These are phyloP conservation scores for Xenops minutus DNA, from an alignment of 2,797 vertebrate species.

Conservation along the genomic window DNA sequence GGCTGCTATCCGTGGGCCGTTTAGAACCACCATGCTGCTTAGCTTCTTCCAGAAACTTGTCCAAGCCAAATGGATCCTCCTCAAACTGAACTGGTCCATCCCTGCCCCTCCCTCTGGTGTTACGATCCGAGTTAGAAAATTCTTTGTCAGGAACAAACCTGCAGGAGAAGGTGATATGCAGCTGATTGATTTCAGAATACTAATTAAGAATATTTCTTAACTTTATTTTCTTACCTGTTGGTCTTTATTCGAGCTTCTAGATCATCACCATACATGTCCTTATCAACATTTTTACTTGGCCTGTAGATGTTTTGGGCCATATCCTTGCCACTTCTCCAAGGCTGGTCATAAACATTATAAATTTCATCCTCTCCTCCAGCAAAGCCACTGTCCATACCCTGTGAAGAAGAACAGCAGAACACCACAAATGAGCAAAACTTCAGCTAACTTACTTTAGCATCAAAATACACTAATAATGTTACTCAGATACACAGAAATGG, in stretches of 20 bases:
- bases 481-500: not conserved
- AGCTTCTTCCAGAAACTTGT: constrained; percentile 98
- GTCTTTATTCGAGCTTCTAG: constrained; percentile 89
- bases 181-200: not conserved
- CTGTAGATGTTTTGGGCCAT: constrained; percentile 97
- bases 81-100: constrained; percentile 97
- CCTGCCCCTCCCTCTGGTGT: constrained; percentile 80
- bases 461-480: not conserved
- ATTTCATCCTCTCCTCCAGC: constrained; percentile 93
- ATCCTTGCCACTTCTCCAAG: constrained; percentile 89
- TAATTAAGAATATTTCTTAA: not conserved
- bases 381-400: constrained; percentile 98
- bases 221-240: constrained; percentile 80
- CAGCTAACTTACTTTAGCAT: not conserved
- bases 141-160: constrained; percentile 92
- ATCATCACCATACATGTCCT: constrained; percentile 90
- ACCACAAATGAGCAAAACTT: not conserved
- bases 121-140: constrained; percentile 90
- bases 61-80: constrained; percentile 97
- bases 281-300: constrained; percentile 91
- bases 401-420: not conserved
- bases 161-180: not conserved
- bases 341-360: constrained; percentile 94
- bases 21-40: constrained; percentile 97
- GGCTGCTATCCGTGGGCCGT: constrained; percentile 89